Evolutionary conservation across 1,140 invertebrate genomes (phyloP).

Genomic region (Halesus radiatus): DNA sequence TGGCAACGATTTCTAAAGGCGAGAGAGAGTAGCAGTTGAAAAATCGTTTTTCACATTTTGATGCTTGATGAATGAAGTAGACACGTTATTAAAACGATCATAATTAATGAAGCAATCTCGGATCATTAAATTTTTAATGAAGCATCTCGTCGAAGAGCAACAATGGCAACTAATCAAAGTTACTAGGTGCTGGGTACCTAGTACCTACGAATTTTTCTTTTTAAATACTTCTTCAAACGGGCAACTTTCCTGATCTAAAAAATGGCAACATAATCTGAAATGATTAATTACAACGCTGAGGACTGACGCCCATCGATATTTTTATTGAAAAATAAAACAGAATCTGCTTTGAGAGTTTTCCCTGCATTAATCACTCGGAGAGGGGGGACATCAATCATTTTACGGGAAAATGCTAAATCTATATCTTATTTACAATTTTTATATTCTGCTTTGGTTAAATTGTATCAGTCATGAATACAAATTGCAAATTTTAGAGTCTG

Average conservation of each 20-base stretch:
- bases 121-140: not conserved
- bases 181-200: too few relatives aligned
- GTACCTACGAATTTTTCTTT: too few relatives aligned
- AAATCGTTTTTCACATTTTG: too few relatives aligned
- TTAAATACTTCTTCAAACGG: too few relatives aligned
- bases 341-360: conserved; percentile 9
- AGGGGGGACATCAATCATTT: conserved; percentile 22
- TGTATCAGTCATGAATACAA: conserved; percentile 28
- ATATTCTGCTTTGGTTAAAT: conserved; percentile 17
- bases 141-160: not conserved
- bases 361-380: conserved; percentile 24
- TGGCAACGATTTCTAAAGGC: too few relatives aligned
- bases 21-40: too few relatives aligned
- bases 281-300: conserved; percentile 13
- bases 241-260: not conserved
- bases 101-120: not conserved
- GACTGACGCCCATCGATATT: conserved; percentile 7
- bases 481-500: conserved; percentile 6
- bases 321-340: conserved; percentile 40
- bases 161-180: not conserved
- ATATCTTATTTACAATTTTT: conserved; percentile 26
- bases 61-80: not conserved
- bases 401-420: conserved; percentile 16
- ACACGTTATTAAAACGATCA: not conserved
- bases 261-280: not conserved